Conservation (phyloP, 2,797 vertebrate species). For the Bradypus variegatus region DNA sequence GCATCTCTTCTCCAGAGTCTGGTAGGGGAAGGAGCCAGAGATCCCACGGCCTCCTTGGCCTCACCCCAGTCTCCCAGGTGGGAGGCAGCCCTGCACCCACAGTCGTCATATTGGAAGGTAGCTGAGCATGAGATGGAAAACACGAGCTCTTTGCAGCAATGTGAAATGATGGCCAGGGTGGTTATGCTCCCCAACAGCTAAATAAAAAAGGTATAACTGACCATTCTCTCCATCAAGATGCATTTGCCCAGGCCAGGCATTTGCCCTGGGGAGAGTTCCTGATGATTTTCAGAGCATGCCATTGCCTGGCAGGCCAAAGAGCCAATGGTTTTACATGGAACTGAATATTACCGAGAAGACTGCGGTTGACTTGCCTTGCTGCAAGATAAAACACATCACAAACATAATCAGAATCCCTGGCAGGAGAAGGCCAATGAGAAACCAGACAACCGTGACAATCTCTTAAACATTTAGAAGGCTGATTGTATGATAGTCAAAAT, state of each 20-base stretch:
- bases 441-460: not conserved
- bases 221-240: not conserved
- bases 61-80: rapidly evolving
- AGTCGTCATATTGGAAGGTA: rapidly evolving
- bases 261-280: not conserved
- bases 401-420: not conserved
- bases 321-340: not conserved
- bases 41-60: not conserved
- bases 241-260: not conserved
- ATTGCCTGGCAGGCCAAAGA: not conserved
- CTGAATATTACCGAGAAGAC: not conserved
- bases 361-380: not conserved
- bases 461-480: slow-evolving; percentile 19
- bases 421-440: not conserved
- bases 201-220: not conserved
- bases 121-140: not conserved
- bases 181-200: not conserved
- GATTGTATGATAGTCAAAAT: slow-evolving; percentile 48
- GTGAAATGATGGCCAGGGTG: not conserved
- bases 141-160: not conserved
- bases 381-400: not conserved
- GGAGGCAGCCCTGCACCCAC: not conserved
- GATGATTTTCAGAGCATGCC: not conserved
- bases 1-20: not conserved
- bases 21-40: not conserved